Conservation (phyloP, 1,140 invertebrate species). For the Drosophila tsacasi region DNA sequence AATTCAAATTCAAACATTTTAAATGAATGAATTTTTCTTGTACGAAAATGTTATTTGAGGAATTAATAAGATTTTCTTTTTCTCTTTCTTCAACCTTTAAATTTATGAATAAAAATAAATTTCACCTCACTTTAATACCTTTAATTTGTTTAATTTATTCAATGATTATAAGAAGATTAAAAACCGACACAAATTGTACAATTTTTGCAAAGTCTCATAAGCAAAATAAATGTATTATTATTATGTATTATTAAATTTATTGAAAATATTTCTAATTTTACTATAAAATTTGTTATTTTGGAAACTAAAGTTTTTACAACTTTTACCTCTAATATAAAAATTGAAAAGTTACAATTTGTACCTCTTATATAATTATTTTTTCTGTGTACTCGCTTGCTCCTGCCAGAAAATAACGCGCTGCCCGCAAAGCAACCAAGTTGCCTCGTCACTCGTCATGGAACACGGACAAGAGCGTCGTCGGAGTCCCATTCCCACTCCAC, state of each 20-base stretch:
- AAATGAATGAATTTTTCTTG: not conserved
- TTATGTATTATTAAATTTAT: not conserved
- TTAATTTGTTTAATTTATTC: not conserved
- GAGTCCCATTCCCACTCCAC: slow-evolving; percentile 24
- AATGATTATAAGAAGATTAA: not conserved
- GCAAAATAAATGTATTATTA: not conserved
- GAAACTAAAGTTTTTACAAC: no score
- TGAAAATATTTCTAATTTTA: not conserved
- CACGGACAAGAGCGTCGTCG: slow-evolving; percentile 32
- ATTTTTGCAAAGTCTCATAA: not conserved
- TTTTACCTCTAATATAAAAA: no score
- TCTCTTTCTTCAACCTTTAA: not conserved
- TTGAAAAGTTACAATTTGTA: not conserved
- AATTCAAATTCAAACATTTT: not conserved
- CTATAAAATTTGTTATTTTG: not conserved
- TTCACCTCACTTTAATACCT: not conserved
- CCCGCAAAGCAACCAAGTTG: slow-evolving; percentile 21
- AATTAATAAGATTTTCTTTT: no score
- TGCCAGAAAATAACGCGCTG: slow-evolving; percentile 54
- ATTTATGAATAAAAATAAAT: not conserved
- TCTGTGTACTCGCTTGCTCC: slow-evolving; percentile 25
- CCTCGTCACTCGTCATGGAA: slow-evolving; percentile 60
- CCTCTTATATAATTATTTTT: not conserved
- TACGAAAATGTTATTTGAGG: not conserved
- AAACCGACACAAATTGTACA: not conserved